phyloP scores from a whole-genome alignment of 2,113 vertebrate species.

The Macroglossus sobrinus region DNA sequence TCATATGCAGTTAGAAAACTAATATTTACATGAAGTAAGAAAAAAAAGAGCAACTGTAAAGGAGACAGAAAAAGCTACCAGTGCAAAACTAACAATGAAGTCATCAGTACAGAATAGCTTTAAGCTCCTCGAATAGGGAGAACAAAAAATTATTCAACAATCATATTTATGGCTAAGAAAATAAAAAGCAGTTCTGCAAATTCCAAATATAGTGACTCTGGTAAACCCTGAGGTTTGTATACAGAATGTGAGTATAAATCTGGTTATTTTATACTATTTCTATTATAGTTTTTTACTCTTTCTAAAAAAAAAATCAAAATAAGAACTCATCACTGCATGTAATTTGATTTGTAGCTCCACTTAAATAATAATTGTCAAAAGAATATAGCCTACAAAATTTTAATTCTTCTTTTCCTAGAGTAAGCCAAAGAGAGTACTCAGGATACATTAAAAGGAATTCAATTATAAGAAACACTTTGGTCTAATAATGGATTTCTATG shows the following conservation, averaged over 20 bases:
- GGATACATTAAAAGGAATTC: background rate
- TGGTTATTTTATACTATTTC: background rate
- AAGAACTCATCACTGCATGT: background rate
- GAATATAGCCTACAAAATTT: background rate
- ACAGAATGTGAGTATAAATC: background rate
- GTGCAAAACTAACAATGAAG: background rate
- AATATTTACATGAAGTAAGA: conserved; percentile 15
- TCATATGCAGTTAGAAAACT: conserved; percentile 35
- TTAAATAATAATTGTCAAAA: background rate
- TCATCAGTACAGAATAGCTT: background rate
- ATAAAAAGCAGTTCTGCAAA: background rate
- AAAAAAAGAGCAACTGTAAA: background rate
- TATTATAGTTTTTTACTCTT: background rate
- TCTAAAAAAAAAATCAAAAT: background rate
- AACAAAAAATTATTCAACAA: background rate
- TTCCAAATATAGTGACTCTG: background rate
- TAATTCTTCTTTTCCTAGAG: background rate
- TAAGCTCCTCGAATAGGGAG: background rate
- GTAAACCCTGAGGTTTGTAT: background rate
- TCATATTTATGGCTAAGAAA: background rate
- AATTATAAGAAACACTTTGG: background rate
- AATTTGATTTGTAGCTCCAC: background rate
- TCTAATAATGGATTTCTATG: background rate
- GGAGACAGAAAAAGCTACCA: background rate
- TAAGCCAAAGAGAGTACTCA: background rate